Evolutionary conservation across 2,888 invertebrate genomes (phyloP), one percentile per base, ranked within the genome.

Genomic region (Sepioteuthis lessoniana): DNA sequence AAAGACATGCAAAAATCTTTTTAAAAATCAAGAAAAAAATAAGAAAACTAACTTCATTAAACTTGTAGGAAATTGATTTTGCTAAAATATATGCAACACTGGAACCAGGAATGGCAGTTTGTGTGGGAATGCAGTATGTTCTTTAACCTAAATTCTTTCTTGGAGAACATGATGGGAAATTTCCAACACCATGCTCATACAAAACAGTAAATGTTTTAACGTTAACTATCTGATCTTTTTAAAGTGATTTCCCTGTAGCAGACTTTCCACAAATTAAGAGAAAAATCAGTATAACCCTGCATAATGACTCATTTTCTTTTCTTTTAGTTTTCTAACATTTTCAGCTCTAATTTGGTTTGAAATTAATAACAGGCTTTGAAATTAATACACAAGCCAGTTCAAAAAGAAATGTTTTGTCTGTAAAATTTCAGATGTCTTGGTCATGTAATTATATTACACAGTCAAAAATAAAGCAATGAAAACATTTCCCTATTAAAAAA

Each of bases 41-140:
- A 76, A 76, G 76, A 13, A 7, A 25, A 76, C 10, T 35, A 76
- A 76, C 19, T 76, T 76, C 76, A 76, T 76, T 76, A 76, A 76
- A 76, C n/a, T 76, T 76, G 76, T n/a, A 76, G 76, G 76, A 76
- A 76, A 76, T 76, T 76, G 76, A 76, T 76, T 76, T 76, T 76
- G 16, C n/a, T 76, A 16, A n/a, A 76, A 76, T 76, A 76, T 76
- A 76, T 76, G 60, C 25, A 60, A 76, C 35, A 16, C 76, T 76
- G n/a, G 16, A 76, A 76, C 76, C n/a, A 35, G 76, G 76, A 76
- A 76, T 76, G 76, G n/a, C 19, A 13, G 76, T 76, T 76, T 76
- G n/a, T 10, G 13, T 76, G n/a, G n/a, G 4, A 76, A 76, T n/a
- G 76, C 55, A 60, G 28, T 60, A 7, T 76, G 13, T n/a, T 76